Evolutionary conservation across 2,888 invertebrate genomes (phyloP).

Genomic region (Pterostichus madidus): DNA sequence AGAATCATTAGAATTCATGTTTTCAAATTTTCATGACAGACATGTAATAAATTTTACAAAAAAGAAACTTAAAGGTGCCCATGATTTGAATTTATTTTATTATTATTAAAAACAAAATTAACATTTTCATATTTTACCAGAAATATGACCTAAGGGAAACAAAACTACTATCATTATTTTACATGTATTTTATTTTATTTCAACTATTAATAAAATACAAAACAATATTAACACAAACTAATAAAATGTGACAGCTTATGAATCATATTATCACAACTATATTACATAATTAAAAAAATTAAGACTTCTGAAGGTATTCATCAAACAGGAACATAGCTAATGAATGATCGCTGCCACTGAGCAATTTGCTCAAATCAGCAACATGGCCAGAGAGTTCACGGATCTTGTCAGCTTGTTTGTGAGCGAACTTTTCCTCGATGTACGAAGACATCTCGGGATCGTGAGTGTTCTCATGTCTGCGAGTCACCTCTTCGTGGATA

Average conservation of each 20-base stretch:
- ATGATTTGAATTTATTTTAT: neutral
- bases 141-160: neutral
- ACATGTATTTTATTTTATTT: conserved; percentile 62
- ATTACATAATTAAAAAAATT: conserved; percentile 64
- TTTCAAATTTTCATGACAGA: conserved; percentile 47
- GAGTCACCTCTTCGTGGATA: conserved; percentile 83
- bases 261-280: conserved; percentile 48
- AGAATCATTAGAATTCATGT: conserved; percentile 23
- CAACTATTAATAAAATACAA: conserved; percentile 65
- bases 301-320: conserved; percentile 79
- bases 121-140: neutral
- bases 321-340: conserved; percentile 87
- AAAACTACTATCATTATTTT: conserved; percentile 9
- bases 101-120: conserved; percentile 13
- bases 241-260: conserved; percentile 48
- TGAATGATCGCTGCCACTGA: conserved; percentile 81
- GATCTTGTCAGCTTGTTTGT: conserved; percentile 83
- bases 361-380: conserved; percentile 84
- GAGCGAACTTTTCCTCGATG: conserved; percentile 88
- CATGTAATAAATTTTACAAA: conserved; percentile 27
- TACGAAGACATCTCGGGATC: conserved; percentile 88
- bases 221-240: conserved; percentile 56
- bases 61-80: neutral
- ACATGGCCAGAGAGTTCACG: conserved; percentile 87
- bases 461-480: conserved; percentile 79